Evolutionary conservation across 2,113 vertebrate species (phyloP), one percentile per base, ranked within the genome.

Genomic region (Brachyhypopomus gauderio): DNA sequence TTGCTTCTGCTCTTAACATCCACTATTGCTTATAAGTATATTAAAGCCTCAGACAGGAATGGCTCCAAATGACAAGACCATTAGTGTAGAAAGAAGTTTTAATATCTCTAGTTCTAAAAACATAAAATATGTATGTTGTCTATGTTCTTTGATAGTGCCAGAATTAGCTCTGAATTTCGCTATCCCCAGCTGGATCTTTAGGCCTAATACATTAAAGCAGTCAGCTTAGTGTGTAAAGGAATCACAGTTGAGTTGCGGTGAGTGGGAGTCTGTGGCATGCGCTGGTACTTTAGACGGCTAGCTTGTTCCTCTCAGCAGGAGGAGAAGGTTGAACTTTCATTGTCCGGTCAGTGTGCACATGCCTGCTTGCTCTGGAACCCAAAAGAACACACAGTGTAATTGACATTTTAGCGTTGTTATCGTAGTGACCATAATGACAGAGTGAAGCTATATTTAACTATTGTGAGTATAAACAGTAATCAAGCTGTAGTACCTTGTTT

Each of bases 391-490:
- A 75, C 80, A 83, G 85, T 84, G 64, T 83, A 85, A 87, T 82
- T 48, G 73, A 63, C 22, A 87, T 78, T 84, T 78, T 72, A 76
- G 77, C 85, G 84, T 75, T 84, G 80, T 75, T 81, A 78, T 62
- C 73, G 79, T 82, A 30, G 80, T 82, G 83, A 90, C 91, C 89
- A 89, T 90, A 92, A 92, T 93, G 88, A 92, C 85, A 89, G 83
- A 78, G 89, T 71, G 64, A 78, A 41, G 83, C 85, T 91, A 90
- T 91, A 91, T 86, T 90, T 89, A 90, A 85, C 80, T 67, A 0
- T 86, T 74, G 86, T 78, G 87, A 85, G 85, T 84, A 85, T 84
- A 89, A 92, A 92, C 88, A 88, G 80, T 79, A 86, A 82, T 82
- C 79, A 73, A 79, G 72, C 79, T 79, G 84, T 78, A 77, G 82